Percentiles rank a stretch among this genome's conserved stretches.
phyloP scores from a whole-genome alignment of 2,113 vertebrate species.

The Argyrosomus japonicus region DNA sequence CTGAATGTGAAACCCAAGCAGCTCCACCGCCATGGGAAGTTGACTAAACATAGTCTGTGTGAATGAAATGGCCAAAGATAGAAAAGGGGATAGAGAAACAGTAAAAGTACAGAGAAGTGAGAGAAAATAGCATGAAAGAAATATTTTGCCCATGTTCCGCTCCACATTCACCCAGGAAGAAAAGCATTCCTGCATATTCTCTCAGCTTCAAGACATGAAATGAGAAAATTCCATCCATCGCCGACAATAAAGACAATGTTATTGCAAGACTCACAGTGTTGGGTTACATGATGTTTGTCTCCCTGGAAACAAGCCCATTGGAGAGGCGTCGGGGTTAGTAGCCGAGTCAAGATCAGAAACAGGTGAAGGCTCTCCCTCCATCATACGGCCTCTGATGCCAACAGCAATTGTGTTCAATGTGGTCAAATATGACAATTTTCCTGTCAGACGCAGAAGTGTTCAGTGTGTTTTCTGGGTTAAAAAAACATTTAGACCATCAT shows the following conservation, averaged over 20 bases:
- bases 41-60: conserved; percentile 23
- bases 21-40: conserved; percentile 4
- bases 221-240: conserved; percentile 64
- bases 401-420: conserved; percentile 20
- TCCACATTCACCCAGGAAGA: conserved; percentile 36
- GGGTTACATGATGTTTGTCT: conserved; percentile 65
- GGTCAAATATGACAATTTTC: conserved; percentile 31
- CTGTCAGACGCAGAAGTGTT: conserved; percentile 28
- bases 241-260: conserved; percentile 72
- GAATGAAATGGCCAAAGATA: conserved; percentile 28
- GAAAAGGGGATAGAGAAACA: conserved; percentile 28
- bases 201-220: conserved; percentile 42
- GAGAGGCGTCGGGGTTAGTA: conserved; percentile 41
- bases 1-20: conserved; percentile 32
- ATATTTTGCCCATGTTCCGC: conserved; percentile 6
- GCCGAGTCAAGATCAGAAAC: conserved; percentile 70
- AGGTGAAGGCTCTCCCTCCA: conserved; percentile 61
- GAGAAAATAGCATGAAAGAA: conserved; percentile 35
- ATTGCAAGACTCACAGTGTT: conserved; percentile 59
- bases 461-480: neutral
- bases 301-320: conserved; percentile 66
- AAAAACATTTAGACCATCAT: neutral
- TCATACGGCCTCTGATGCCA: conserved; percentile 30
- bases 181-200: conserved; percentile 64
- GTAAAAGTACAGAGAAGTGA: conserved; percentile 14